Evolutionary conservation across 2,797 vertebrate species (phyloP).

Genomic region (Telmatherina bonti): DNA sequence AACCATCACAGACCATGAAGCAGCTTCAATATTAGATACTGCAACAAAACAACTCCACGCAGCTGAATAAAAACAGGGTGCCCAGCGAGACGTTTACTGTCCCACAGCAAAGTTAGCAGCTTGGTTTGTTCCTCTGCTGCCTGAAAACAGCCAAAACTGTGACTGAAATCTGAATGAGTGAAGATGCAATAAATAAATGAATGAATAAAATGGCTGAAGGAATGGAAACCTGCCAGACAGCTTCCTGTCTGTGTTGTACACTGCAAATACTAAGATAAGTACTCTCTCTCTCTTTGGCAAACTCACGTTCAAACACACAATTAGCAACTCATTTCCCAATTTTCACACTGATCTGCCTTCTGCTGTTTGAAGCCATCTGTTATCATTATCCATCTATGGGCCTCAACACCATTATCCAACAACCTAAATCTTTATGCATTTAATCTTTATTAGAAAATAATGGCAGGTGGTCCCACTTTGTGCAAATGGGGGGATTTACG

Average conservation of each 20-base stretch:
- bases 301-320: slow-evolving; percentile 5
- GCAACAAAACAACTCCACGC: too few species aligned
- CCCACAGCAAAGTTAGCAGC: slow-evolving; percentile 7
- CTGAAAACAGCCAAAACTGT: slow-evolving; percentile 37
- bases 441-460: slow-evolving; percentile 65
- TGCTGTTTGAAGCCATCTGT: slow-evolving; percentile 52
- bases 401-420: slow-evolving; percentile 44
- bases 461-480: slow-evolving; percentile 44
- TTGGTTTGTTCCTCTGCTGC: slow-evolving; percentile 22
- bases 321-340: slow-evolving; percentile 45
- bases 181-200: slow-evolving; percentile 1
- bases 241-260: slow-evolving; percentile 32
- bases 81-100: not conserved
- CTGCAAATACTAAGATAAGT: slow-evolving; percentile 23
- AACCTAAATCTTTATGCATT: slow-evolving; percentile 61
- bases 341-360: slow-evolving; percentile 20
- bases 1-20: too few species aligned
- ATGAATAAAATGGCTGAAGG: slow-evolving; percentile 10
- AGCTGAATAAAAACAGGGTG: not conserved
- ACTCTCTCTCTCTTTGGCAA: slow-evolving; percentile 5
- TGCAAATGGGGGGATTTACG: slow-evolving; percentile 50
- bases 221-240: slow-evolving; percentile 38
- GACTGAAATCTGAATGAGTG: slow-evolving; percentile 46
- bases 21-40: too few species aligned
- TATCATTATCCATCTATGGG: slow-evolving; percentile 56